Evolutionary conservation across 2,797 vertebrate genomes (phyloP).

Genomic region (Erpetoichthys calabaricus): DNA sequence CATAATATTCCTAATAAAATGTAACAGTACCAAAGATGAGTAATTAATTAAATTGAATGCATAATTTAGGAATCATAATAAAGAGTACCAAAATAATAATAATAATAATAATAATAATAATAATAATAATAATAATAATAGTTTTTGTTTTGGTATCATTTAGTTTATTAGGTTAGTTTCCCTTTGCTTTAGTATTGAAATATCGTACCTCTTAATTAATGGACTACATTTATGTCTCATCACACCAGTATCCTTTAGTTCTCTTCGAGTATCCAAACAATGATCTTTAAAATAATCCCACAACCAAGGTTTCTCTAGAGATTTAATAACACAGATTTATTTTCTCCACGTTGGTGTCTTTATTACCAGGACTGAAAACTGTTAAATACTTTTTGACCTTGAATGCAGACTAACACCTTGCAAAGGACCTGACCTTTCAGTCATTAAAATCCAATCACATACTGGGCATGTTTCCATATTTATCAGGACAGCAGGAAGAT

Average conservation of each 20-base stretch:
- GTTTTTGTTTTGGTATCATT: too few relatives aligned
- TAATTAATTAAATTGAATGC: too few relatives aligned
- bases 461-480: conserved; percentile 37
- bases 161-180: too few relatives aligned
- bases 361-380: conserved; percentile 35
- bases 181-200: too few relatives aligned
- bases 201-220: too few relatives aligned
- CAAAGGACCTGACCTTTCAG: conserved; percentile 37
- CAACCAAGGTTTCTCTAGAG: conserved; percentile 32
- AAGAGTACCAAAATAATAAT: too few relatives aligned
- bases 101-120: too few relatives aligned
- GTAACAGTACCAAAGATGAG: too few relatives aligned
- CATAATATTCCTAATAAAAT: too few relatives aligned
- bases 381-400: conserved; percentile 33
- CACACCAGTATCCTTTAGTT: conserved; percentile 15
- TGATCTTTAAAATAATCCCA: conserved; percentile 34
- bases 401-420: conserved; percentile 34
- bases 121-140: too few relatives aligned
- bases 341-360: conserved; percentile 35
- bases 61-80: too few relatives aligned
- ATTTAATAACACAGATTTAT: conserved; percentile 37
- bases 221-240: too few relatives aligned
- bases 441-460: conserved; percentile 50
- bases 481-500: conserved; percentile 43
- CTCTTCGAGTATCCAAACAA: conserved; percentile 38